Conservation (phyloP, 2,888 invertebrate genomes). For the Matsumyia berberina region DNA sequence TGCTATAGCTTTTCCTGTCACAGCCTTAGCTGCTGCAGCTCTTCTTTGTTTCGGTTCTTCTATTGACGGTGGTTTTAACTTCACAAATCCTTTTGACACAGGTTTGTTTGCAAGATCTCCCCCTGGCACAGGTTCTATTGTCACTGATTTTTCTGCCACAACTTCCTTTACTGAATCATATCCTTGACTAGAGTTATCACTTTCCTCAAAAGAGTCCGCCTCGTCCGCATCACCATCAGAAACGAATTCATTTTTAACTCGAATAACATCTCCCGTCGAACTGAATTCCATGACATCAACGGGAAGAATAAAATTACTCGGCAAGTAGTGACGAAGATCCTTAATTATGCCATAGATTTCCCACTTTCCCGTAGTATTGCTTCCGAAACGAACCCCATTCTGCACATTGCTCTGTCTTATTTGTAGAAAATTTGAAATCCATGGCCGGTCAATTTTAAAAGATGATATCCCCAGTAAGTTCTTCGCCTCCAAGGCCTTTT, state of each 20-base stretch:
- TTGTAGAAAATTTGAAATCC: constrained; percentile 24
- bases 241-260: constrained; percentile 25
- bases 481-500: constrained; percentile 17
- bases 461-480: constrained; percentile 31
- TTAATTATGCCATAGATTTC: constrained; percentile 30
- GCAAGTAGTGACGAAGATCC: constrained; percentile 47
- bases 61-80: too few relatives aligned
- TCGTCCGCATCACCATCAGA: not conserved
- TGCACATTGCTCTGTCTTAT: not conserved
- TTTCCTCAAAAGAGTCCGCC: not conserved
- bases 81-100: too few relatives aligned
- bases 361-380: not conserved
- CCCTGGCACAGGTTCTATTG: too few relatives aligned
- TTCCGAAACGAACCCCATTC: constrained; percentile 32
- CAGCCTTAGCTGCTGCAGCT: too few relatives aligned
- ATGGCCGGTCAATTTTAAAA: not conserved
- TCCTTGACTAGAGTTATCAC: not conserved
- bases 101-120: too few relatives aligned
- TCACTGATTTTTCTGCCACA: not conserved
- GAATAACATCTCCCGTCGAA: not conserved
- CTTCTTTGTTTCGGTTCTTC: too few relatives aligned
- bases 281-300: constrained; percentile 7
- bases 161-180: too few relatives aligned
- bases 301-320: constrained; percentile 48
- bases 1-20: too few relatives aligned